phyloP scores from a whole-genome alignment of 2,888 invertebrate genomes.

The Scelioninae gen. 1 region DNA sequence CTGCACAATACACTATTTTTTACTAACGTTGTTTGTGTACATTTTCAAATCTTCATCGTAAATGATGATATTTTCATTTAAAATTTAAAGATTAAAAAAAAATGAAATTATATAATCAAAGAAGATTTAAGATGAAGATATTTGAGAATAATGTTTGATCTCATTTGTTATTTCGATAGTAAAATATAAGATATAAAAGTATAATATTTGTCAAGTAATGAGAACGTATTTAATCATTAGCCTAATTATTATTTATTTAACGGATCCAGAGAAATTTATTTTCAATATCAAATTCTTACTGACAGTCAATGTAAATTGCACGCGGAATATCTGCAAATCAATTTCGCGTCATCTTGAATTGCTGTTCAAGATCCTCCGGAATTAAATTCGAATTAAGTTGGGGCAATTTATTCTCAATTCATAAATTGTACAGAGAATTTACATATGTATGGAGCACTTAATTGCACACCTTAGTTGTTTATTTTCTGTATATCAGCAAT shows the following conservation, averaged over 20 bases:
- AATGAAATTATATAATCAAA: no score
- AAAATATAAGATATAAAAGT: no score
- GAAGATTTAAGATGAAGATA: no score
- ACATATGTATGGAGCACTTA: slow-evolving; percentile 29
- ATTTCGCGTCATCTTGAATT: slow-evolving; percentile 42
- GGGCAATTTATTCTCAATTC: slow-evolving; percentile 34
- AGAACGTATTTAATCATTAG: no score
- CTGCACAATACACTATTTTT: no score
- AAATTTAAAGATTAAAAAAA: no score
- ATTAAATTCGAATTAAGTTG: slow-evolving; percentile 46
- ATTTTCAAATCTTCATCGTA: no score
- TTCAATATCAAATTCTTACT: slow-evolving; percentile 25
- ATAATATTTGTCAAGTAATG: no score
- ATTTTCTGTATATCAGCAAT: slow-evolving; percentile 71
- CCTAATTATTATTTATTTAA: slow-evolving; percentile 3
- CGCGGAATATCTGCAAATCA: slow-evolving; percentile 47
- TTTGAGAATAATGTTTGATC: no score
- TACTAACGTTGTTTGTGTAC: no score
- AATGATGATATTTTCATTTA: no score
- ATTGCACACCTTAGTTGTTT: slow-evolving; percentile 26
- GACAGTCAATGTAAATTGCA: slow-evolving; percentile 27
- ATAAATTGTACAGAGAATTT: slow-evolving; percentile 30
- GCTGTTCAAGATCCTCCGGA: slow-evolving; percentile 30
- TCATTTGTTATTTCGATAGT: no score
- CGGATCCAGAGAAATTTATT: neutral